Evolutionary conservation across 2,797 vertebrate genomes (phyloP).

Genomic region (Enteromius viviparus): DNA sequence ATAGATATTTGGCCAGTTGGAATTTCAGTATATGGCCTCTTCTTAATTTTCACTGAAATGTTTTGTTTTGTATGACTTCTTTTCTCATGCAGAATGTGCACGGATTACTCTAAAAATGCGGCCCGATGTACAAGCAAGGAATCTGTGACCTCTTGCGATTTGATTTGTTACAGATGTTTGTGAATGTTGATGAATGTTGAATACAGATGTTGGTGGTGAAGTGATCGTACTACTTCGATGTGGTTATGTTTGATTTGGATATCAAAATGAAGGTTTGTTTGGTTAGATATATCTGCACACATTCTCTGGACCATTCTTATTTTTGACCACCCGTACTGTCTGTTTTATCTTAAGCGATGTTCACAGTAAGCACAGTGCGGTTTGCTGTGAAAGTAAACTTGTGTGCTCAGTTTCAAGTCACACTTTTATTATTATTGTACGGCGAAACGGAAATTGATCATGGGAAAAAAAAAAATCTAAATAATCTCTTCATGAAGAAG

Average conservation of each 20-base stretch:
- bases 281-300: constrained; percentile 38
- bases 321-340: constrained; percentile 45
- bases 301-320: constrained; percentile 31
- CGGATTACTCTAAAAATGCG: constrained; percentile 32
- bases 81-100: constrained; percentile 23
- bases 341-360: constrained; percentile 17
- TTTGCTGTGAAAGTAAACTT: constrained; percentile 40
- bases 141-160: constrained; percentile 38
- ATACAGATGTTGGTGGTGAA: constrained; percentile 50
- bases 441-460: neutral
- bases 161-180: constrained; percentile 51
- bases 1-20: constrained; percentile 24
- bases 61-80: constrained; percentile 23
- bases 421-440: neutral
- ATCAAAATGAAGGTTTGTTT: constrained; percentile 56
- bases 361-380: neutral
- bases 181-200: neutral
- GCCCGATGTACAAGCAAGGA: constrained; percentile 31
- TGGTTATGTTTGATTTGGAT: constrained; percentile 47
- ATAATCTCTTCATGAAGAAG: neutral
- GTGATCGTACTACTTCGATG: constrained; percentile 36
- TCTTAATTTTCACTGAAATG: constrained; percentile 28
- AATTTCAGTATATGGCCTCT: constrained; percentile 16
- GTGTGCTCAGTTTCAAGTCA: constrained; percentile 1
- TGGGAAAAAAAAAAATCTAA: neutral